These are phyloP conservation scores for Amblyraja radiata DNA, from an alignment of 2,797 vertebrate genomes.

Conservation along the genomic window DNA sequence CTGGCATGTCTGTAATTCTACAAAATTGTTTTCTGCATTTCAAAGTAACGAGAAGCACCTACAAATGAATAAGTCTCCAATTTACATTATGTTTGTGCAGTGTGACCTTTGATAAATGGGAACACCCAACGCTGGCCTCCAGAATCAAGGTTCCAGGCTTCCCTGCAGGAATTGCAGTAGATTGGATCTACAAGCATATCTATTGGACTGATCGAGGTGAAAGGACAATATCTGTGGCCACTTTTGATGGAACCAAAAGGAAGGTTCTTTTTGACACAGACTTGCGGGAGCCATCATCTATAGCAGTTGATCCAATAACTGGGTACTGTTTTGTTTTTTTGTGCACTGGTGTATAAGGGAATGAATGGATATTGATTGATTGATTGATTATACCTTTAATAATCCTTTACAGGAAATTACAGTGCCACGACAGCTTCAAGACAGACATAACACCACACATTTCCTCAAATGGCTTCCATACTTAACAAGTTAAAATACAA, in stretches of 20 bases:
- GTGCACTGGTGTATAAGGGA: not conserved
- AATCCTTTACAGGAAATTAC: no score
- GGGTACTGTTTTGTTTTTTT: slow-evolving; percentile 61
- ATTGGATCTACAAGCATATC: slow-evolving; percentile 95
- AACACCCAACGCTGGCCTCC: slow-evolving; percentile 62
- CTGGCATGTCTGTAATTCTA: not conserved
- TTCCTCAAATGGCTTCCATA: no score
- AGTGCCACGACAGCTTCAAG: no score
- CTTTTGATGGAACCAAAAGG: slow-evolving; percentile 78
- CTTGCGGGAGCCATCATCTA: slow-evolving; percentile 82
- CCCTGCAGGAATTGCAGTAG: slow-evolving; percentile 86
- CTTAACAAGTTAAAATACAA: no score
- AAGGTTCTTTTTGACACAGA: slow-evolving; percentile 75
- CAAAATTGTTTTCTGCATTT: not conserved
- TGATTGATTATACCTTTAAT: no score
- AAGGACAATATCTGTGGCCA: slow-evolving; percentile 84
- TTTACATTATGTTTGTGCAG: slow-evolving; percentile 52
- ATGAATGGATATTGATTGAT: no score
- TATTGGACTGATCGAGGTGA: slow-evolving; percentile 87
- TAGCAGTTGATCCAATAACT: slow-evolving; percentile 88
- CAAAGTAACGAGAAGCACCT: not conserved
- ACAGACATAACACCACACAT: no score
- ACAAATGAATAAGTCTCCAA: no score
- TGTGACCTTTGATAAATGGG: slow-evolving; percentile 73
- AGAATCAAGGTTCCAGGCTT: slow-evolving; percentile 79